A percentile compares a stretch with the other conserved stretches of the same genome.
Evolutionary conservation across 1,140 invertebrate genomes (phyloP).

Genomic region (Hesperophylax magnus): DNA sequence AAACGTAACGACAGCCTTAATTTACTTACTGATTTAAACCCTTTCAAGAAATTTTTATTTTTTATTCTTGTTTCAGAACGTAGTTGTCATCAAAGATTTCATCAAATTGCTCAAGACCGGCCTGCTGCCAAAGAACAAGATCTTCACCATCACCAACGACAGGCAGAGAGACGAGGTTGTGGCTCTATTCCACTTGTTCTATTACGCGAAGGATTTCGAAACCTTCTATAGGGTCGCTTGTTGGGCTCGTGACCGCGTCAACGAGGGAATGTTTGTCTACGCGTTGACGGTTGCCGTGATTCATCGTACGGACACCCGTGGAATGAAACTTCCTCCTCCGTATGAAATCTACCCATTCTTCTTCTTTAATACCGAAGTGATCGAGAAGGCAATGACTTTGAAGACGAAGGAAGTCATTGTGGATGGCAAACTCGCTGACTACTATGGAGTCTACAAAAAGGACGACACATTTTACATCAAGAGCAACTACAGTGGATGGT

Average conservation of each 20-base stretch:
- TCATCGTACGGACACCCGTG: constrained; percentile 68
- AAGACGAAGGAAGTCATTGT: constrained; percentile 65
- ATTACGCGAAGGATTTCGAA: constrained; percentile 71
- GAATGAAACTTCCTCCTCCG: constrained; percentile 68
- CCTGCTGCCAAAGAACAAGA: constrained; percentile 66
- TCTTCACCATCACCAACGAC: constrained; percentile 71
- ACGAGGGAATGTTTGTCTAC: constrained; percentile 70
- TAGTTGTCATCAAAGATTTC: constrained; percentile 71
- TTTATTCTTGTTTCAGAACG: constrained; percentile 61
- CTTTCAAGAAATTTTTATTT: no score
- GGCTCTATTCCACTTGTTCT: constrained; percentile 69
- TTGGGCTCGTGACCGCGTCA: constrained; percentile 69
- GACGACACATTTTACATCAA: constrained; percentile 64
- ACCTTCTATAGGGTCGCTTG: constrained; percentile 70
- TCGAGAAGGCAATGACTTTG: constrained; percentile 70
- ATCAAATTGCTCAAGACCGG: constrained; percentile 68
- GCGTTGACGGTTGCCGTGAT: constrained; percentile 70
- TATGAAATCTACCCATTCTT: no score
- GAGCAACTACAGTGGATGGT: constrained; percentile 73
- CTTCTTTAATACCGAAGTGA: no score
- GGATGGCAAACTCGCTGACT: constrained; percentile 45
- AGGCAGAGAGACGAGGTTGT: constrained; percentile 65
- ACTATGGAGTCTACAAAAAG: constrained; percentile 62
- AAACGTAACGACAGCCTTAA: no score
- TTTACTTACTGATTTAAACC: no score